Percentiles rank a stretch among this genome's conserved stretches.
These are phyloP conservation scores for Indicator maculatus DNA, from an alignment of 2,113 vertebrate species.

Conservation along the genomic window DNA sequence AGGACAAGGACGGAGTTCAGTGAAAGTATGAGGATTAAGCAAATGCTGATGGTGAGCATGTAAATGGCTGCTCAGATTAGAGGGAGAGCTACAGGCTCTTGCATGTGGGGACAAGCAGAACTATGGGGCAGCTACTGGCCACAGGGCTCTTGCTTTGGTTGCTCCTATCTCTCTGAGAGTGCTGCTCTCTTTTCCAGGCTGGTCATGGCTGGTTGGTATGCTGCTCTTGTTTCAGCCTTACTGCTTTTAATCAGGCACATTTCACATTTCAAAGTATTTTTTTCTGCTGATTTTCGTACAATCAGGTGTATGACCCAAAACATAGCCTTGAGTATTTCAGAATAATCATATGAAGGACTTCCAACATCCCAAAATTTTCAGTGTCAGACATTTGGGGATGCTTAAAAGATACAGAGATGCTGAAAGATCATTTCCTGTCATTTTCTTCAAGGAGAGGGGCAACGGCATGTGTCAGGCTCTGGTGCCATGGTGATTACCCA, in stretches of 20 bases:
- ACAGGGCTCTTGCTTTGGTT: background rate
- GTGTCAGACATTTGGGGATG: background rate
- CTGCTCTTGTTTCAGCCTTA: background rate
- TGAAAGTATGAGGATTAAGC: slow-evolving; percentile 60
- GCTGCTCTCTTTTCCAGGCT: background rate
- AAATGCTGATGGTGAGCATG: slow-evolving; percentile 10
- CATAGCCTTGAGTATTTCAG: background rate
- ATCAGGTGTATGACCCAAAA: background rate
- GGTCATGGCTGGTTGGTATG: background rate
- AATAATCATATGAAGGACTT: background rate
- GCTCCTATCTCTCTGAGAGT: background rate
- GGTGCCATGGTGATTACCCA: background rate
- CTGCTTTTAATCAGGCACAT: background rate
- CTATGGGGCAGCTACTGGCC: background rate
- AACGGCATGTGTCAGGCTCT: background rate
- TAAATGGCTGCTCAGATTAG: slow-evolving; percentile 47
- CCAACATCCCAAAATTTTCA: background rate
- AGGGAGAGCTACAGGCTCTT: slow-evolving; percentile 12
- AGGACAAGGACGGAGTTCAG: background rate
- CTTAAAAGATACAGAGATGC: background rate
- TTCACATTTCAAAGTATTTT: background rate
- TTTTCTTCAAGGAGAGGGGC: background rate
- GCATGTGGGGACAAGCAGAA: slow-evolving; percentile 29
- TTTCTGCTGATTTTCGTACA: background rate
- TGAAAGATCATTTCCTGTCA: background rate